Evolutionary conservation across 2,113 vertebrate genomes (phyloP).

Genomic region (Python bivittatus): DNA sequence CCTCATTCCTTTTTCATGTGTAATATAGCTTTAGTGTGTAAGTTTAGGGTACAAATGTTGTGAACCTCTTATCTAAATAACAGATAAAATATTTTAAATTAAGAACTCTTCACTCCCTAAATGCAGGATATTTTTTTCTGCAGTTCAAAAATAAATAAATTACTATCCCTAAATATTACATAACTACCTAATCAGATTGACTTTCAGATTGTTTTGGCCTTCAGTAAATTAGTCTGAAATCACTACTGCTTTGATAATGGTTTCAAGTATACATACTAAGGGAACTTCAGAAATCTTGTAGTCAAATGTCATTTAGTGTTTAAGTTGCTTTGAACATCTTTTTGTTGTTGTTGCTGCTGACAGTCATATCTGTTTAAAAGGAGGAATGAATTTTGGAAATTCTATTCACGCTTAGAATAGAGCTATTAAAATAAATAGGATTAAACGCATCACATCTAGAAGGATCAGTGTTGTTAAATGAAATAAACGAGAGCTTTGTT

Average conservation of each 20-base stretch:
- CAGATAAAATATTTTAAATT: neutral
- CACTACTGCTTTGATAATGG: neutral
- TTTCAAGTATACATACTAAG: neutral
- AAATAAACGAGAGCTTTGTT: neutral
- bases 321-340: neutral
- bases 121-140: neutral
- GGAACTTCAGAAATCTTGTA: neutral
- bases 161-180: neutral
- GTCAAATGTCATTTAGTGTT: neutral
- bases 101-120: neutral
- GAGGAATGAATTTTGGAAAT: no score
- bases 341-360: neutral
- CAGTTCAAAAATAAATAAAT: slow-evolving; percentile 2
- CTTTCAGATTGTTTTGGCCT: neutral
- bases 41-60: neutral
- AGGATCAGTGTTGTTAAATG: neutral
- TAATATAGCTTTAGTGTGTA: neutral
- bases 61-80: neutral
- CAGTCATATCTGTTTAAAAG: neutral
- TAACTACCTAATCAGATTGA: neutral
- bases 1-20: neutral
- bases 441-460: neutral
- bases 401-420: no score
- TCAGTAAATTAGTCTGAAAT: neutral
- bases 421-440: neutral